Conservation (phyloP, 2,888 invertebrate species). For the Nephrotoma guestfalica region DNA sequence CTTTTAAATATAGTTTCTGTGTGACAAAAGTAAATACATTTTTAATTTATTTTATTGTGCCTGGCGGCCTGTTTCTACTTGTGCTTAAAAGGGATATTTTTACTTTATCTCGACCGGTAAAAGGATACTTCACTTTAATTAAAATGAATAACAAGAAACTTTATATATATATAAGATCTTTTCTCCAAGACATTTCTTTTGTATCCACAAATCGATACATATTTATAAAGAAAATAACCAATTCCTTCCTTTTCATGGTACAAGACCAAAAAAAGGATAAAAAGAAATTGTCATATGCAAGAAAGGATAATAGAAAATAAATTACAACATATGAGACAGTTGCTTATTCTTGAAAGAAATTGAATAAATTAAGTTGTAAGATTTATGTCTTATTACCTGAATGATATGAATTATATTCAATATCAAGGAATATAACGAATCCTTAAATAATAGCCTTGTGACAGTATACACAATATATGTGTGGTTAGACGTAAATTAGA, state of each 20-base stretch:
- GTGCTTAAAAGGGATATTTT: neutral
- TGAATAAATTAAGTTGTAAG: neutral
- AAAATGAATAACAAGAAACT: neutral
- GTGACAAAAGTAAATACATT: neutral
- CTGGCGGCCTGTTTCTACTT: neutral
- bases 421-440: neutral
- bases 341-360: neutral
- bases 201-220: neutral
- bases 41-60: neutral
- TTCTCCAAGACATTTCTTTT: neutral
- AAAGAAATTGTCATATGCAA: slow-evolving; percentile 1
- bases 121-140: neutral
- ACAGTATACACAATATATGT: neutral
- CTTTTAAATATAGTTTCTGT: neutral
- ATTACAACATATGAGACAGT: neutral
- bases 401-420: neutral
- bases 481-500: neutral
- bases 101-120: neutral
- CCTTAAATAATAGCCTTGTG: neutral
- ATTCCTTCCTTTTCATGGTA: neutral
- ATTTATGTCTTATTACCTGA: neutral
- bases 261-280: neutral
- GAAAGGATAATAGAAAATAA: slow-evolving; percentile 3
- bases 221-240: too few species aligned
- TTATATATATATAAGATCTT: neutral